Base-by-base conservation (phyloP, 2,888 invertebrate genomes). In the Periphyllus acericola region DNA sequence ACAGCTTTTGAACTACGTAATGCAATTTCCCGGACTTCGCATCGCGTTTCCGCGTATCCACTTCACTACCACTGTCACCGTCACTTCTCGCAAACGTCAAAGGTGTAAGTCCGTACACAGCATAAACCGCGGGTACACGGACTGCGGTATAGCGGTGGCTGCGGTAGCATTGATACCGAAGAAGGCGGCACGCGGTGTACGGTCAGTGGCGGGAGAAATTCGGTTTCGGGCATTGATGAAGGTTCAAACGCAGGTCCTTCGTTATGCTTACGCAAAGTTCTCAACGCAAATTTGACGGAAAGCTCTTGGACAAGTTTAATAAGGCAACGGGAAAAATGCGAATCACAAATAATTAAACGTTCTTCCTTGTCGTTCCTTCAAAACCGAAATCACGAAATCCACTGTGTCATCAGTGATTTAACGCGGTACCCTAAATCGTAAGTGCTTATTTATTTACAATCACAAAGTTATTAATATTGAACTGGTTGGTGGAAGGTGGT, bases 191-290 rank as follows among this genome's bases (percentile, higher is more conserved):
- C n/a, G n/a, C 8, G 25, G 21, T 14, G 11, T 46, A 14, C 46
- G 14, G 46, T 46, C 14, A 14, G 21, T 29, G 32, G 17, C 66
- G 32, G 17, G 6, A 76, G 29, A 76, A 66, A n/a, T 84, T 84
- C 46, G 40, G 17, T 32, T 14, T 46, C 4, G 32, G 46, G 21
- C 66, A 66, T 84, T 84, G 40, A 84, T 40, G 66, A 76, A 60
- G 75, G 84, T 76, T 74, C 36, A 32, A 83, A 74, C 55, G 19
- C 55, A 32, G 40, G 29, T 66, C n/a, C 11, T 25, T 60, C 19
- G 55, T 36, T 82, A 21, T 40, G 19, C 32, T 25, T 14, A 4
- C 29, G 9, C n/a, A 25, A 6, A 46, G 11, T 46, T 46, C 11
- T 46, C 46, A 14, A 14, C 14, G 46, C 14, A 14, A 60, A 80